Conservation (phyloP, 1,140 invertebrate species). For the Aphelinus certus region DNA sequence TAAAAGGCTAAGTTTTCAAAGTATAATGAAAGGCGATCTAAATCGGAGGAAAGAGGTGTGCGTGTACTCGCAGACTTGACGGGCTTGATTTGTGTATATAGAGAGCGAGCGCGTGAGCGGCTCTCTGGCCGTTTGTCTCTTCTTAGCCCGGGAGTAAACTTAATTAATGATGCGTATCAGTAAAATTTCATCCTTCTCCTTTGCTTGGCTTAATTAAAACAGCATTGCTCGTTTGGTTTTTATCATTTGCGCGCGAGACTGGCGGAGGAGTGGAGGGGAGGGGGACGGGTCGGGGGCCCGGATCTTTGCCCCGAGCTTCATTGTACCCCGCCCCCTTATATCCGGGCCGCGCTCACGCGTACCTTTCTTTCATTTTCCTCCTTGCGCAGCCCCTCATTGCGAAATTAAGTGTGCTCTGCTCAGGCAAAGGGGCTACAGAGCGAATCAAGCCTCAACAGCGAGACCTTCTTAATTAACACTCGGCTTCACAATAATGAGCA, state of each 20-base stretch:
- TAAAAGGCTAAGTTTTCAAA: no score
- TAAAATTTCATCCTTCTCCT: background rate
- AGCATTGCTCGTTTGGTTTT: background rate
- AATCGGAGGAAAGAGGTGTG: no score
- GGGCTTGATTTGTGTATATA: no score
- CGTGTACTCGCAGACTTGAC: no score
- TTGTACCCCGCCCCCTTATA: no score
- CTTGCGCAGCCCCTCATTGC: background rate
- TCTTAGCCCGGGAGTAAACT: constrained; percentile 7
- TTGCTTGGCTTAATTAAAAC: constrained; percentile 22
- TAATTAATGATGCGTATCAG: constrained; percentile 33
- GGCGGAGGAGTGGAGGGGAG: no score
- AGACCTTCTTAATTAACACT: constrained; percentile 17
- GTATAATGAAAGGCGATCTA: no score
- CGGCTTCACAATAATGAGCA: constrained; percentile 20
- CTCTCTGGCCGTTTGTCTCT: background rate
- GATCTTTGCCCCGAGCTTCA: constrained; percentile 1
- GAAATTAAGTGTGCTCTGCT: background rate
- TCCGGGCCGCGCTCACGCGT: no score
- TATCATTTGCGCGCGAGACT: no score
- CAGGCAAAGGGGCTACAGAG: constrained; percentile 2
- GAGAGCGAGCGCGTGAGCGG: background rate
- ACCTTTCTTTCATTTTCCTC: constrained; percentile 12
- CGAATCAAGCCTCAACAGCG: no score
- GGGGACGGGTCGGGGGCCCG: no score